These are phyloP conservation scores for Malurus leucopterus DNA, from an alignment of 2,797 vertebrate genomes.

Conservation along the genomic window DNA sequence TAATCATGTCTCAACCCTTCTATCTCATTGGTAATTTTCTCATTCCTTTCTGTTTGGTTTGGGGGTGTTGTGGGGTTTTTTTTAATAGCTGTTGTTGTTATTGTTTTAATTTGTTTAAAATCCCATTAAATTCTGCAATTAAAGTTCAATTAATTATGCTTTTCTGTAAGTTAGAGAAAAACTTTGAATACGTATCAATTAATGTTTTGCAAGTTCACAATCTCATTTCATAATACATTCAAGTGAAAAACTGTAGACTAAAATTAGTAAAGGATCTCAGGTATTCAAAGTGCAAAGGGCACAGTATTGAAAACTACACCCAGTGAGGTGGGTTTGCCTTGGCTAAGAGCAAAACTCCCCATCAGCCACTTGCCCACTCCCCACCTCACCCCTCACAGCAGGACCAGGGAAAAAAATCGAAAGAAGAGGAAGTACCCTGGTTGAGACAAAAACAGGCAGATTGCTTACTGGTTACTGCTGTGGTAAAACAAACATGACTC, in stretches of 20 bases:
- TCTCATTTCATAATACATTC: background rate
- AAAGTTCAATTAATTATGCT: background rate
- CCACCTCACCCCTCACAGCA: background rate
- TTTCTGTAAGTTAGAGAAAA: background rate
- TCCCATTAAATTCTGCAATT: background rate
- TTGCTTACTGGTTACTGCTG: background rate
- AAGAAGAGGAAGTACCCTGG: background rate
- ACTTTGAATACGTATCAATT: background rate
- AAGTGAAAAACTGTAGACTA: background rate
- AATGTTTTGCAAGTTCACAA: background rate
- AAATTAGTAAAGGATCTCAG: background rate
- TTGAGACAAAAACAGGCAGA: background rate
- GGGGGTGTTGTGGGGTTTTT: fast-evolving
- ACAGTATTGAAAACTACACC: background rate
- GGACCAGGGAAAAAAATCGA: background rate
- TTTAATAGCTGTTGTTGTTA: background rate
- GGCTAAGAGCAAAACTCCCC: background rate
- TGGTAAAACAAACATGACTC: background rate
- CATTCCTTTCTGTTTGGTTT: background rate
- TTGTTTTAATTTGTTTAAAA: background rate
- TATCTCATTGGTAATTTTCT: background rate
- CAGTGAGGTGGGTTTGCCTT: background rate
- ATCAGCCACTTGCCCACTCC: background rate
- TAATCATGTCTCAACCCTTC: background rate
- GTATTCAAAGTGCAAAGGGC: background rate